Conservation (phyloP, 2,113 vertebrate species). For the Halcyon senegalensis region DNA sequence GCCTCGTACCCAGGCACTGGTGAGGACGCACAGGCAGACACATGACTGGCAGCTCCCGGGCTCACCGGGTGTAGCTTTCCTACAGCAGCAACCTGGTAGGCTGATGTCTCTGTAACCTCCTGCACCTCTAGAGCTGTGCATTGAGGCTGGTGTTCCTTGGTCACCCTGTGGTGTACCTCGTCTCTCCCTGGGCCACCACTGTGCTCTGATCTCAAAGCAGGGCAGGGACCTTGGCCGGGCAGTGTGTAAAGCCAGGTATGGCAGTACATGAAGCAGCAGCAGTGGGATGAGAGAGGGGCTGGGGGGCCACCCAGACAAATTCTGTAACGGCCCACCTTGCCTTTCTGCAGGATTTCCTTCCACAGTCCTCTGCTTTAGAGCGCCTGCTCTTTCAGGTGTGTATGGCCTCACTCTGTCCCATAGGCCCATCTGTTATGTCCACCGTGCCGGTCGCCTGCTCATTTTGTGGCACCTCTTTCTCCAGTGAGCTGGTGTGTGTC, state of each 20-base stretch:
- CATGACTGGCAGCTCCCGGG: neutral
- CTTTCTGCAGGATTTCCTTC: slow-evolving; percentile 82
- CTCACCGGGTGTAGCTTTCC: neutral
- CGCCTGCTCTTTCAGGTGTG: slow-evolving; percentile 81
- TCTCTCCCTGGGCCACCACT: neutral
- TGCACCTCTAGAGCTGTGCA: neutral
- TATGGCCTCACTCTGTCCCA: slow-evolving; percentile 14
- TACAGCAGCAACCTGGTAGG: neutral
- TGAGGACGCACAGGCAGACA: neutral
- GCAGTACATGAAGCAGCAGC: neutral
- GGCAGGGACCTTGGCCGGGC: neutral
- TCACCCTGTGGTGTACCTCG: neutral
- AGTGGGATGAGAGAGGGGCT: neutral
- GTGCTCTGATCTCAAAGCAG: neutral
- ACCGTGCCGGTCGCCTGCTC: accelerated
- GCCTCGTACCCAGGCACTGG: neutral
- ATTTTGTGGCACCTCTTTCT: neutral
- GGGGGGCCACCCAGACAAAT: neutral
- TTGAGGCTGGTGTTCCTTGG: neutral
- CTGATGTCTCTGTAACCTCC: neutral
- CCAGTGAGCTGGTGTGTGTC: neutral
- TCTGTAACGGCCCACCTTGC: slow-evolving; percentile 44
- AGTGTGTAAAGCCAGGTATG: neutral
- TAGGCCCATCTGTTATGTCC: neutral
- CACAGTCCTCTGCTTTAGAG: slow-evolving; percentile 75